Percentiles rank a stretch among this genome's conserved stretches.
phyloP scores from a whole-genome alignment of 2,888 invertebrate species.

The Drosophila kuntzei region DNA sequence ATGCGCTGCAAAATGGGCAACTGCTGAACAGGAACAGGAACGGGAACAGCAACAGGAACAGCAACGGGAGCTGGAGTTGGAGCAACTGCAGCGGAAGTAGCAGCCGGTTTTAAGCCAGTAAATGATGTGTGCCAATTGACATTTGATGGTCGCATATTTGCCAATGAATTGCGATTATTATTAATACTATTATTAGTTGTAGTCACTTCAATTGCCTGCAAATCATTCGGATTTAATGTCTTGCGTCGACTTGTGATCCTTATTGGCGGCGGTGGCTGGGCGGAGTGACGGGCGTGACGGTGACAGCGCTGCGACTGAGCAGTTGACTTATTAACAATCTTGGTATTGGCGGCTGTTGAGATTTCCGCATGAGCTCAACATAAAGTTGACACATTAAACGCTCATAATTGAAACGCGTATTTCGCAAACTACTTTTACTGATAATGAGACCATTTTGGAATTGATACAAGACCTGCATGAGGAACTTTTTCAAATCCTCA shows the following conservation, averaged over 20 bases:
- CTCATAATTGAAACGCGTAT: constrained; percentile 63
- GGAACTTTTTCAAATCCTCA: constrained; percentile 58
- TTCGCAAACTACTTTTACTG: constrained; percentile 70
- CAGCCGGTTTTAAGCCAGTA: not conserved
- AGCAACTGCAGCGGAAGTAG: not conserved
- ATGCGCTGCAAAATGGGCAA: not conserved
- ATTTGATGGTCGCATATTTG: not conserved
- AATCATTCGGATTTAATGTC: not conserved
- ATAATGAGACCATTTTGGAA: constrained; percentile 82
- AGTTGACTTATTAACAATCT: constrained; percentile 60
- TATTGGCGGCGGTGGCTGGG: too few relatives aligned
- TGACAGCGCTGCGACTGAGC: not conserved
- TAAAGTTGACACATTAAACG: constrained; percentile 59
- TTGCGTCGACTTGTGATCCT: constrained; percentile 14
- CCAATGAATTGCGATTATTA: too few relatives aligned
- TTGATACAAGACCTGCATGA: constrained; percentile 71
- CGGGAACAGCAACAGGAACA: too few relatives aligned
- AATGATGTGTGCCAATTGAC: constrained; percentile 23
- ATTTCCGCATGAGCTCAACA: constrained; percentile 68
- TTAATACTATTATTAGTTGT: too few relatives aligned
- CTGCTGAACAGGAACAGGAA: too few relatives aligned
- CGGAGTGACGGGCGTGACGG: not conserved
- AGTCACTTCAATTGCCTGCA: not conserved
- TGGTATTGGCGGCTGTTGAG: constrained; percentile 76
- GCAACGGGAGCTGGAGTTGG: not conserved